A percentile compares a stretch with the other conserved stretches of the same genome.
Evolutionary conservation across 1,140 invertebrate genomes (phyloP).

Genomic region (Apis laboriosa): DNA sequence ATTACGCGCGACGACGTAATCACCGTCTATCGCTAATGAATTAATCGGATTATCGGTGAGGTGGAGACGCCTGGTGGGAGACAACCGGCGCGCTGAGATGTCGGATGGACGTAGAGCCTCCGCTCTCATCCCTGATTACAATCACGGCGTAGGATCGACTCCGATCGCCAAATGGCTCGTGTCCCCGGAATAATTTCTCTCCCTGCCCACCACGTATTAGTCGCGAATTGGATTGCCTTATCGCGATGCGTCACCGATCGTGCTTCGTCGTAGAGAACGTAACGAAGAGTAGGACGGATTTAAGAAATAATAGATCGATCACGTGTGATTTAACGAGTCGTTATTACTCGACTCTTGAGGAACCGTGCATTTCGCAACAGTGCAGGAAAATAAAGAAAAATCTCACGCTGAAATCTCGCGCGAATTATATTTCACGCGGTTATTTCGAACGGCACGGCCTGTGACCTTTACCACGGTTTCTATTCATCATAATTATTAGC

Average conservation of each 20-base stretch:
- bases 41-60: constrained; percentile 59
- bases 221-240: too few species aligned
- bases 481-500: constrained; percentile 58
- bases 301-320: too few species aligned
- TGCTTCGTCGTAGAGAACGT: too few species aligned
- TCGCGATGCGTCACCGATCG: too few species aligned
- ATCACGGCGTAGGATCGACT: background rate
- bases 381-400: too few species aligned
- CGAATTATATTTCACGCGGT: too few species aligned
- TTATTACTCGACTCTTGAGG: too few species aligned
- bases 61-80: constrained; percentile 32
- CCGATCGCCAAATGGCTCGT: background rate
- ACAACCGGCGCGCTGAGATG: constrained; percentile 15
- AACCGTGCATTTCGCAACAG: too few species aligned
- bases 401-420: too few species aligned
- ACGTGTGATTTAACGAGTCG: too few species aligned
- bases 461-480: constrained; percentile 49
- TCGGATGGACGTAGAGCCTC: background rate
- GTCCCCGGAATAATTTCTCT: background rate
- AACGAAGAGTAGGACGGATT: too few species aligned
- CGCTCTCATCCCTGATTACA: constrained; percentile 17
- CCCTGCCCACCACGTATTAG: background rate
- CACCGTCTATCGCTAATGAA: constrained; percentile 60
- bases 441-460: constrained; percentile 21
- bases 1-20: constrained; percentile 60